Percentiles rank a stretch among this genome's conserved stretches.
These are phyloP conservation scores for Glaucidium brasilianum DNA, from an alignment of 2,113 vertebrate species.

Conservation along the genomic window DNA sequence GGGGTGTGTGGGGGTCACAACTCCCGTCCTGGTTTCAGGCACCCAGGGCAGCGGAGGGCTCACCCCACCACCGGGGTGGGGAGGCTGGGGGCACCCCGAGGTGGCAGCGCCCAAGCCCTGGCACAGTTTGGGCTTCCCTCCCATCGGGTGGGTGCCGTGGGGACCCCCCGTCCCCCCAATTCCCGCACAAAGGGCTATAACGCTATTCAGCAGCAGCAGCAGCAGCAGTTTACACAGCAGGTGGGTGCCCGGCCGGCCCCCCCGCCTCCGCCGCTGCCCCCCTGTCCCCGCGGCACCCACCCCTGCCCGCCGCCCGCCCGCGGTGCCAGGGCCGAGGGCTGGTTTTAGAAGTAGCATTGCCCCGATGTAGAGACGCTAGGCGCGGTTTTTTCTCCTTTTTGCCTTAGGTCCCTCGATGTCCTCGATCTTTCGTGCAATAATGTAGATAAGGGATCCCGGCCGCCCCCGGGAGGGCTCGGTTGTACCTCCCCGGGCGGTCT, in stretches of 20 bases:
- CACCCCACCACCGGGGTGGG: not conserved
- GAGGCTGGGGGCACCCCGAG: not conserved
- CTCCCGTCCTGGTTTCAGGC: not conserved
- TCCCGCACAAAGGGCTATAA: constrained; percentile 65
- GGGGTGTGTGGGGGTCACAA: not conserved
- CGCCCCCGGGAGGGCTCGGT: constrained; percentile 20
- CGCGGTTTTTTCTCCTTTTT: constrained; percentile 66
- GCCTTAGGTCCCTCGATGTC: constrained; percentile 77
- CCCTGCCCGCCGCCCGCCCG: not conserved
- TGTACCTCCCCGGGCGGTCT: not conserved
- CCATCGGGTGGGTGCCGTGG: not conserved
- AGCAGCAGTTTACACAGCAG: constrained; percentile 64
- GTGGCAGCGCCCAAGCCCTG: not conserved
- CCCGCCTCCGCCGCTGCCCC: not conserved
- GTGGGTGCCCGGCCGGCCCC: not conserved
- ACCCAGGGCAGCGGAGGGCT: not conserved
- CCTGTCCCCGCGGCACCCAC: not conserved
- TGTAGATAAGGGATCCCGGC: constrained; percentile 61
- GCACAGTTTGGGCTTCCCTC: not conserved
- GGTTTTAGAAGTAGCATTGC: constrained; percentile 64
- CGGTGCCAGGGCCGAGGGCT: not conserved
- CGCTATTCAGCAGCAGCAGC: constrained; percentile 25
- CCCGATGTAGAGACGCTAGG: constrained; percentile 65
- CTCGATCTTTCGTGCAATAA: constrained; percentile 80
- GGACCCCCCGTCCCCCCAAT: not conserved